These are phyloP conservation scores for Drosophila mimetica DNA, from an alignment of 2,888 invertebrate species.

Conservation along the genomic window DNA sequence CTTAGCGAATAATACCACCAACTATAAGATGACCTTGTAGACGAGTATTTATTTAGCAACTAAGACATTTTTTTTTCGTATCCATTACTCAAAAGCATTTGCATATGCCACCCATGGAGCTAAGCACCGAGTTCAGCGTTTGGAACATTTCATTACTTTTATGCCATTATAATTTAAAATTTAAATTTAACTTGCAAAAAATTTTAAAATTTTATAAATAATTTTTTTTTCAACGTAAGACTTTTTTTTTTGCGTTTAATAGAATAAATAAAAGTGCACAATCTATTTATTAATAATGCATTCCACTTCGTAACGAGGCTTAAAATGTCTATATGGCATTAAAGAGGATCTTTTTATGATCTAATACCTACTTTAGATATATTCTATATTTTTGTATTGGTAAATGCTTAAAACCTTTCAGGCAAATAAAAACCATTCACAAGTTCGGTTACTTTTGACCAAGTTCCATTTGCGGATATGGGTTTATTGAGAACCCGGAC, in stretches of 20 bases:
- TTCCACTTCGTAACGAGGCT: background rate
- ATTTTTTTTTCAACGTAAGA: background rate
- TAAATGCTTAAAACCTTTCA: background rate
- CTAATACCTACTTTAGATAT: too few species aligned
- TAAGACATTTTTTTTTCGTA: conserved; percentile 1
- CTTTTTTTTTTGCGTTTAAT: background rate
- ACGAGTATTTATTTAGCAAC: background rate
- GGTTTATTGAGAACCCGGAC: conserved; percentile 1
- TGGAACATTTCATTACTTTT: background rate
- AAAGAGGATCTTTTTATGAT: too few species aligned
- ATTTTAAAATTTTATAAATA: background rate
- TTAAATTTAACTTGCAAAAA: background rate
- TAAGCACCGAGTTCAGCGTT: conserved; percentile 3
- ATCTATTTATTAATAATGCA: background rate
- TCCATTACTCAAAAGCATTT: conserved; percentile 2
- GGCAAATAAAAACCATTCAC: conserved; percentile 5
- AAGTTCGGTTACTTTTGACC: background rate
- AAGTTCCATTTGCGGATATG: conserved; percentile 4
- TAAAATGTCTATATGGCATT: too few species aligned
- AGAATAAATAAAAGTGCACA: background rate
- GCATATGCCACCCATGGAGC: background rate
- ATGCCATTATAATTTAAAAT: background rate
- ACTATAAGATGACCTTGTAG: conserved; percentile 43
- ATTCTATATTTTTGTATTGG: too few species aligned
- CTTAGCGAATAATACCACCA: conserved; percentile 53